A percentile compares a stretch with the other conserved stretches of the same genome.
Evolutionary conservation across 2,888 invertebrate species (phyloP).

Genomic region (Protodeltote pygarga): DNA sequence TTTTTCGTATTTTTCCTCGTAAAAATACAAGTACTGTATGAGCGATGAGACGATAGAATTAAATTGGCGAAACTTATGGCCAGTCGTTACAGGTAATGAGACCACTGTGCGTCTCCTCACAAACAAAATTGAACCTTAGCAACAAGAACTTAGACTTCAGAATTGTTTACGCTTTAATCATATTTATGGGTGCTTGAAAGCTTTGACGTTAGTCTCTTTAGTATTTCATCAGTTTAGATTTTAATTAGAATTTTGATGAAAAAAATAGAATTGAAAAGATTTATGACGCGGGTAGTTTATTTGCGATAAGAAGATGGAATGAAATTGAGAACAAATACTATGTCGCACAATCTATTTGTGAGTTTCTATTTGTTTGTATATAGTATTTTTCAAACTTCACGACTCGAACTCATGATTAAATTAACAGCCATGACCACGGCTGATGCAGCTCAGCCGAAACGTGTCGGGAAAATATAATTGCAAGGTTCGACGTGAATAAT

Average conservation of each 20-base stretch:
- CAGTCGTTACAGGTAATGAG: constrained; percentile 67
- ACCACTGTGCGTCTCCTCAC: constrained; percentile 36
- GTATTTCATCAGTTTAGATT: constrained; percentile 46
- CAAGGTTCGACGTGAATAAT: no score
- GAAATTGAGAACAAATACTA: background rate
- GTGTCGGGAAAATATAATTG: no score
- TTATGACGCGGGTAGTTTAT: constrained; percentile 9
- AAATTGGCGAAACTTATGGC: constrained; percentile 65
- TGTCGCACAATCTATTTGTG: background rate
- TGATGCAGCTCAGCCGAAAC: no score
- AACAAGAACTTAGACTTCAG: constrained; percentile 25
- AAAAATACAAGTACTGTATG: constrained; percentile 57
- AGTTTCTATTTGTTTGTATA: no score
- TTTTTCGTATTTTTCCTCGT: constrained; percentile 45
- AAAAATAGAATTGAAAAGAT: constrained; percentile 16
- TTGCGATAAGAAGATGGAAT: background rate
- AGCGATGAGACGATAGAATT: constrained; percentile 63
- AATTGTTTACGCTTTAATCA: constrained; percentile 21
- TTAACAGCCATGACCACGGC: no score
- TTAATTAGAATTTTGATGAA: constrained; percentile 39
- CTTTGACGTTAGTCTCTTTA: constrained; percentile 38
- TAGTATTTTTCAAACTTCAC: no score
- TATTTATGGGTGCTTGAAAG: constrained; percentile 51
- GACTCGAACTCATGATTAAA: no score
- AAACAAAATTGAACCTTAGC: constrained; percentile 43